Base-by-base conservation (phyloP, 2,113 vertebrate genomes). In the Notothenia rossii region DNA sequence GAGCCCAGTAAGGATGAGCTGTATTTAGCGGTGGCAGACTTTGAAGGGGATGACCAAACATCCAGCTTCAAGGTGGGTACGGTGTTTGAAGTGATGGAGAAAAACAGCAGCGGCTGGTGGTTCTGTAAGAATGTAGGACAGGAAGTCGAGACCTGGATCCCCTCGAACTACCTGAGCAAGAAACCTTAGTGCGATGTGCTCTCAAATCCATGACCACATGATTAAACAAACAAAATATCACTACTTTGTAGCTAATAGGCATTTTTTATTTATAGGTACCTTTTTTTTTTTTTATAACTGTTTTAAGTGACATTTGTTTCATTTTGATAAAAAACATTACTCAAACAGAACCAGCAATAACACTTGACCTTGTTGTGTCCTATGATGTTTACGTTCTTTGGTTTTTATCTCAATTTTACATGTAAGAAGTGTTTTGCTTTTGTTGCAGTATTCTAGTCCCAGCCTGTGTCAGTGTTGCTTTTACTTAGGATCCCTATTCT, bases 151-250 rank as follows among this genome's bases (percentile, higher is more conserved):
- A 96, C 97, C 95, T 99, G 98, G 98, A 97, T 99, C 93, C 98
- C 98, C 92, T 99, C 98, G 73, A 99, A 98, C 88, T 99, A 98
- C 93, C 96, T 99, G 83, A 92, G 95, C 75, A 99, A 97, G 94
- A 99, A 99, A 95, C 96, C 95, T 1, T 99, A 99, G 91, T n/a
- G 85, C 69, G 59, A 77, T 7, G 18, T 75, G 46, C 53, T 43
- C 45, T 45, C 48, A 49, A 62, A 65, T 14, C 3, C 51, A 55
- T 50, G 10, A 3, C 40, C 58, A 72, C 68, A 69, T 51, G n/a
- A 70, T 25, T 13, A 65, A 75, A 69, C 18, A 69, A 88, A 76
- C 48, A 72, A 77, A 73, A 79, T 69, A 83, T 90, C 59, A 83
- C 40, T 77, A 88, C 62, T 80, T 89, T 85, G 63, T 92, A 92